These are phyloP conservation scores for Mastacembelus armatus DNA, from an alignment of 2,797 vertebrate genomes.

Conservation along the genomic window DNA sequence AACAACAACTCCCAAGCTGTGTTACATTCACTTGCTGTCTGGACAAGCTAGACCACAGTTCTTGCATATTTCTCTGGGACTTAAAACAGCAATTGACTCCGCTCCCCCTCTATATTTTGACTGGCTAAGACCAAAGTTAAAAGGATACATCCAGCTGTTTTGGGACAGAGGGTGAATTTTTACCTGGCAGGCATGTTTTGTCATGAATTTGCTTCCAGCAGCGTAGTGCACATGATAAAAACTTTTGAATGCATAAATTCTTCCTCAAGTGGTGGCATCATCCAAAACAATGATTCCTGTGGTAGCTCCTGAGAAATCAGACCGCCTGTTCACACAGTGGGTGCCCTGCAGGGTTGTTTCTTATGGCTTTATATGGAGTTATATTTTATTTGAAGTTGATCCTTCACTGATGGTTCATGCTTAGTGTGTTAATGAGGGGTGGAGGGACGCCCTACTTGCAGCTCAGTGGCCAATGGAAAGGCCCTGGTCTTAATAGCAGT, in stretches of 20 bases:
- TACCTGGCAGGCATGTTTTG: conserved; percentile 58
- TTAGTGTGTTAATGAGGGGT: conserved; percentile 41
- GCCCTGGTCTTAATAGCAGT: conserved; percentile 35
- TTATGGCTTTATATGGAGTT: conserved; percentile 57
- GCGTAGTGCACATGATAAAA: neutral
- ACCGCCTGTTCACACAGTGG: conserved; percentile 12
- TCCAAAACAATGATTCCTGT: too few relatives aligned
- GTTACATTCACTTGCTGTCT: conserved; percentile 39
- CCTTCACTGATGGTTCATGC: conserved; percentile 48
- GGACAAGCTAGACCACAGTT: conserved; percentile 60
- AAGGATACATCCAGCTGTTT: conserved; percentile 78
- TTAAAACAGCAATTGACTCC: conserved; percentile 65
- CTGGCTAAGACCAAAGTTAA: conserved; percentile 53
- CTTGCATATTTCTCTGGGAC: conserved; percentile 68
- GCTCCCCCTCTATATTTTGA: conserved; percentile 56
- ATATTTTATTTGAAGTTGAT: conserved; percentile 67
- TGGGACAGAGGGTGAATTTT: conserved; percentile 66
- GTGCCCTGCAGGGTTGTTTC: conserved; percentile 17
- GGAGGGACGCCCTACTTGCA: conserved; percentile 27
- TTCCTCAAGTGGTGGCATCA: neutral
- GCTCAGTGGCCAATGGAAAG: conserved; percentile 60
- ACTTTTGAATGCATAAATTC: neutral
- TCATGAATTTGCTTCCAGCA: conserved; percentile 47
- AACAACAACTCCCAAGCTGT: conserved; percentile 24
- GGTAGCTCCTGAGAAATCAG: neutral